A percentile compares a stretch with the other conserved stretches of the same genome.
Evolutionary conservation across 2,888 invertebrate species (phyloP).

Genomic region (Ophion ventricosus): DNA sequence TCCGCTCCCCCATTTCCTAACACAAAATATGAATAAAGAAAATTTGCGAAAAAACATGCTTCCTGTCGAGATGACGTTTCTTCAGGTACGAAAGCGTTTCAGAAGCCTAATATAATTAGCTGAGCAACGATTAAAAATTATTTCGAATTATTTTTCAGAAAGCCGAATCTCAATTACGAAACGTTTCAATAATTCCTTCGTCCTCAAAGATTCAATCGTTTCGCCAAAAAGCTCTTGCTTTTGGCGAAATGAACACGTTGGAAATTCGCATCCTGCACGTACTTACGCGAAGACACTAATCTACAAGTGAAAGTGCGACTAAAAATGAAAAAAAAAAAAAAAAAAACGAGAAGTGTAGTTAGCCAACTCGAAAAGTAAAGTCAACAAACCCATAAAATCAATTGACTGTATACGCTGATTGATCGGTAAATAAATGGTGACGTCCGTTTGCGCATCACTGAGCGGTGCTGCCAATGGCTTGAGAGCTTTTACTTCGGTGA

Average conservation of each 20-base stretch:
- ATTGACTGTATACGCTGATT: constrained; percentile 84
- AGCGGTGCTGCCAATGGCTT: constrained; percentile 85
- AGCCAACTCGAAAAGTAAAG: background rate
- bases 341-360: background rate
- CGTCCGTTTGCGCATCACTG: constrained; percentile 83
- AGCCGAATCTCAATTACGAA: too few species aligned
- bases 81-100: too few species aligned
- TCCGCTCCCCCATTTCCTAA: constrained; percentile 85
- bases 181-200: too few species aligned
- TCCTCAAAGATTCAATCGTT: too few species aligned
- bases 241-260: background rate
- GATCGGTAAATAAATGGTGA: constrained; percentile 88
- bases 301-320: background rate
- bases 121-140: too few species aligned
- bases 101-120: too few species aligned
- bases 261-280: background rate
- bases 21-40: constrained; percentile 51
- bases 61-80: too few species aligned
- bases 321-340: background rate
- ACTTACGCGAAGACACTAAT: background rate
- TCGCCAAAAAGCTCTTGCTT: background rate
- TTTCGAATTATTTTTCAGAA: background rate
- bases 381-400: constrained; percentile 73
- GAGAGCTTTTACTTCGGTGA: constrained; percentile 85
- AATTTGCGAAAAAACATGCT: background rate